Base-by-base conservation (phyloP, 2,888 invertebrate genomes). In the Lucinisca nassula region DNA sequence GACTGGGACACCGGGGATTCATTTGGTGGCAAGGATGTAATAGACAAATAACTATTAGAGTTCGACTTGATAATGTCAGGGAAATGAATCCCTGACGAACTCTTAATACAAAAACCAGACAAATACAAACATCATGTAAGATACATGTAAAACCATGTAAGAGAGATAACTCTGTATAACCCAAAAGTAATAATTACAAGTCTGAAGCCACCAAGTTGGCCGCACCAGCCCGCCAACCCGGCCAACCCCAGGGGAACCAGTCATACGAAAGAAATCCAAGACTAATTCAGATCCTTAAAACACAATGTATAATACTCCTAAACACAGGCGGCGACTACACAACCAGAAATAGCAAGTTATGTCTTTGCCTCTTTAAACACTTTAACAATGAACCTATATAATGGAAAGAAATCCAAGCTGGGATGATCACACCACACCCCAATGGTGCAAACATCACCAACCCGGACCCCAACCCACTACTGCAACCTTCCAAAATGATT, bases 201-300 rank as follows among this genome's bases (percentile, higher is more conserved):
- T 58, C 58, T 27, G 58, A 58, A 58, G 58, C 58, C 58, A 58
- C 27, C 24, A 58, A 58, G 58, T 58, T 58, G 58, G 58, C 58
- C 58, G 58, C 58, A 58, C 58, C 27, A 58, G 24, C 58, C 58
- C 58, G 27, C 58, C 12, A 51, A 51, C 24, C 58, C 58, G 58
- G 58, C 58, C 58, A 58, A 58, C 58, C 58, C 27, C 24, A 58
- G 58, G 58, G 24, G 58, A 58, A 58, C 58, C 58, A 58, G 58
- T 27, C 24, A 24, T 6, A 12, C 27, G 58, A 27, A 4, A 58
- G 58, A 24, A 58, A 12, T 24, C n/a, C n/a, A n/a, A n/a, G n/a
- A n/a, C n/a, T n/a, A n/a, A n/a, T n/a, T n/a, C n/a, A n/a, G n/a
- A n/a, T n/a, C n/a, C n/a, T n/a, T n/a, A n/a, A n/a, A n/a, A n/a